Evolutionary conservation across 2,113 vertebrate species (phyloP).

Genomic region (Procavia capensis): DNA sequence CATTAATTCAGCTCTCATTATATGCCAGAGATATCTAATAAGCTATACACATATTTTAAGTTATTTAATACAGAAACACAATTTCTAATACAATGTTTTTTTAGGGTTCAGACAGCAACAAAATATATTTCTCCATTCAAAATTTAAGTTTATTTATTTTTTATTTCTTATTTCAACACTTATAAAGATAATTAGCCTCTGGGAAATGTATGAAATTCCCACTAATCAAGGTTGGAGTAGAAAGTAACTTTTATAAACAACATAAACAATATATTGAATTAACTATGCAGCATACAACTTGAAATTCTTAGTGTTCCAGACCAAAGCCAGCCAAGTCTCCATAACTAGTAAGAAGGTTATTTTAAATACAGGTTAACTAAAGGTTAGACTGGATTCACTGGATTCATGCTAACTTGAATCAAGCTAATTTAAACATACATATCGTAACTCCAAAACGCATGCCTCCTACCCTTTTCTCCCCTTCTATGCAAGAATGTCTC

Average conservation of each 20-base stretch:
- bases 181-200: not conserved
- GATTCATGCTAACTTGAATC: too few species aligned
- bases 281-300: not conserved
- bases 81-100: constrained; percentile 37
- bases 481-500: not conserved
- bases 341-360: not conserved
- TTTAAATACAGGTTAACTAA: constrained; percentile 20
- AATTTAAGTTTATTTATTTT: not conserved
- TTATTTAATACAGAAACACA: not conserved
- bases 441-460: not conserved
- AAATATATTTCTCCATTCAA: not conserved
- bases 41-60: constrained; percentile 9
- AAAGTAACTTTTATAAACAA: not conserved
- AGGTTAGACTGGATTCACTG: not conserved
- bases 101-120: not conserved
- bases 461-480: not conserved
- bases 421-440: constrained; percentile 32
- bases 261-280: not conserved
- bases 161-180: not conserved
- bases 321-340: not conserved
- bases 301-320: not conserved
- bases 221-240: not conserved
- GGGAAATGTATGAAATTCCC: not conserved
- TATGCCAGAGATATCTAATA: not conserved
- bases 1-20: not conserved